These are phyloP conservation scores for Lepus europaeus DNA, from an alignment of 2,113 vertebrate genomes.

Conservation along the genomic window DNA sequence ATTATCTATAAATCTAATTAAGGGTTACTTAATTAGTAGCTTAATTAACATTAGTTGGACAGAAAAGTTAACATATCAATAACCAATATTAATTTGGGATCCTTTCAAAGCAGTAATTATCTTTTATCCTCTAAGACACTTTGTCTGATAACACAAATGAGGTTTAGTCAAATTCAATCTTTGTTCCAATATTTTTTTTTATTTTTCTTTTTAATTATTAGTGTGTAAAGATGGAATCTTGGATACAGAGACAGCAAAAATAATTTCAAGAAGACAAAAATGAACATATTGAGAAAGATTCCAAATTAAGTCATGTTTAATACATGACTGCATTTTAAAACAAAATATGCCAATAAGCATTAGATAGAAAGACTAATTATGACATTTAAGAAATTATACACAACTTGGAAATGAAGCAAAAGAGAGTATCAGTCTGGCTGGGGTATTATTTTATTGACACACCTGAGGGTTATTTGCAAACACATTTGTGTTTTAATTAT, in stretches of 20 bases:
- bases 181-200: background rate
- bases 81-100: background rate
- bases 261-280: constrained; percentile 72
- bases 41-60: background rate
- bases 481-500: background rate
- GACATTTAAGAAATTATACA: background rate
- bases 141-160: background rate
- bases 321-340: background rate
- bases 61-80: background rate
- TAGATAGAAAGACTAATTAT: constrained; percentile 6
- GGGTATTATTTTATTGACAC: background rate
- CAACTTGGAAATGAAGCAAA: background rate
- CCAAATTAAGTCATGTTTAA: background rate
- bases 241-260: background rate
- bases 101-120: background rate
- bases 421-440: background rate
- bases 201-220: background rate
- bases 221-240: constrained; percentile 28
- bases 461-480: no score
- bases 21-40: background rate
- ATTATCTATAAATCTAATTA: constrained; percentile 9
- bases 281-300: constrained; percentile 8
- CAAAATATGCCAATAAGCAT: background rate
- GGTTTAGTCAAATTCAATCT: background rate
- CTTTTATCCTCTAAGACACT: background rate